Base-by-base conservation (phyloP, 1,140 invertebrate genomes). In the Hyposmocoma kahamanoa region DNA sequence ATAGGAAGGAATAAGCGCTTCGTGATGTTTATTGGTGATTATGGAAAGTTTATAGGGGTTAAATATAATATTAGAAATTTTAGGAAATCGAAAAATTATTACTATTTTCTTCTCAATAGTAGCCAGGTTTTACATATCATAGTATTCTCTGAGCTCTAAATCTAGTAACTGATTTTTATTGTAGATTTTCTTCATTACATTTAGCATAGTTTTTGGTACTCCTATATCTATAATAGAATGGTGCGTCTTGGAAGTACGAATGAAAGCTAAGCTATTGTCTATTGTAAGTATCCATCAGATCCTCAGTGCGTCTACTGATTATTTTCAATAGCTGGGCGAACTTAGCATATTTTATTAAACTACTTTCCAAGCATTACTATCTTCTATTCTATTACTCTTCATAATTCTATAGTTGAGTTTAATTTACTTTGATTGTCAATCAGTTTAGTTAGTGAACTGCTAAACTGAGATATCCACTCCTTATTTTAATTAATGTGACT, bases 1-100 rank as follows among this genome's bases (percentile, higher is more conserved):
- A 61, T 11, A 46, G 34, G 60, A 36, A 22, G 67, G 62, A 17
- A 71, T 63, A 28, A 71, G 38, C 32, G 39, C 45, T 42, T 55
- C 45, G n/a, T 47, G 21, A 9, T 53, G 22, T 30, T 48, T 59
- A 42, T 67, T 67, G 3, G 63, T 55, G n/a, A 39, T 39, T 19
- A 39, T 39, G 5, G 36, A 39, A 3, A 39, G n/a, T 20, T 20
- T 39, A 39, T 19, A 39, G 8, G 20, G 13, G 13, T 19, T 39
- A 20, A 34, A 34, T 6, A 34, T 34, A 34, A 4, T n/a, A n/a
- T 6, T 34, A n/a, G 36, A 39, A 19, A 39, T 20, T 3, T 19
- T 39, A 20, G 36, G 42, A n/a, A 22, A 39, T n/a, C 18, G 21
- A 22, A 24, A 36, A 13, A 36, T 15, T 24, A 43, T 21, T 22